Evolutionary conservation across 2,113 vertebrate genomes (phyloP).

Genomic region (Takifugu bimaculatus): DNA sequence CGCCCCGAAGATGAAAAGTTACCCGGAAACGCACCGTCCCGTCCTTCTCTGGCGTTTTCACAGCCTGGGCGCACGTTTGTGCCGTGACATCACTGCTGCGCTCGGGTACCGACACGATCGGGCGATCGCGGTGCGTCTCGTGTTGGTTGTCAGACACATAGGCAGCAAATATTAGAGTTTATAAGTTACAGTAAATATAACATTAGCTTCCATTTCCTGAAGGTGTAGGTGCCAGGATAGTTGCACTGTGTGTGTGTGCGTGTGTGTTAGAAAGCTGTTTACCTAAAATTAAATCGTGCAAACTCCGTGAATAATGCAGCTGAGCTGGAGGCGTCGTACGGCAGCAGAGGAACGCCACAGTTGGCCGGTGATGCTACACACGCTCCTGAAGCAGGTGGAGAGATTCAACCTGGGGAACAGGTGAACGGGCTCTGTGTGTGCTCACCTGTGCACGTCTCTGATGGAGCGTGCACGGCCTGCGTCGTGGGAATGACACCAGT

Average conservation of each 20-base stretch:
- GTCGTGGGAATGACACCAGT: too few species aligned
- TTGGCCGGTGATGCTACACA: too few species aligned
- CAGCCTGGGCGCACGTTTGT: not conserved
- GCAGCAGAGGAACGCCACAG: not conserved
- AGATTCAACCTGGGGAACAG: too few species aligned
- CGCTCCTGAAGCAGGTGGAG: too few species aligned
- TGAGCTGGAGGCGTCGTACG: not conserved
- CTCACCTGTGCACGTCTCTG: too few species aligned
- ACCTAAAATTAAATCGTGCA: not conserved
- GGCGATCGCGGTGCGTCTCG: constrained; percentile 53
- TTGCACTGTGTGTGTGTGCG: not conserved
- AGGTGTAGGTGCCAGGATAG: not conserved
- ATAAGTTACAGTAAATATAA: not conserved
- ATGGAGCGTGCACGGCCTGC: too few species aligned
- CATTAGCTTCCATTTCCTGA: not conserved
- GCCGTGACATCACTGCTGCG: constrained; percentile 23
- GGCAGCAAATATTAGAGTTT: not conserved
- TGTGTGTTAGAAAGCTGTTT: not conserved
- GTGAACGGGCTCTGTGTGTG: too few species aligned
- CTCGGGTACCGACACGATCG: constrained; percentile 62
- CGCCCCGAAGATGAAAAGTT: not conserved
- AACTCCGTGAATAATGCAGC: not conserved
- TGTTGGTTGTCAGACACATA: too few species aligned
- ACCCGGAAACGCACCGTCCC: too few species aligned
- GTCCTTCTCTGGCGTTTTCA: too few species aligned